Base-by-base conservation (phyloP, 1,140 invertebrate species). In the Procambarus clarkii region DNA sequence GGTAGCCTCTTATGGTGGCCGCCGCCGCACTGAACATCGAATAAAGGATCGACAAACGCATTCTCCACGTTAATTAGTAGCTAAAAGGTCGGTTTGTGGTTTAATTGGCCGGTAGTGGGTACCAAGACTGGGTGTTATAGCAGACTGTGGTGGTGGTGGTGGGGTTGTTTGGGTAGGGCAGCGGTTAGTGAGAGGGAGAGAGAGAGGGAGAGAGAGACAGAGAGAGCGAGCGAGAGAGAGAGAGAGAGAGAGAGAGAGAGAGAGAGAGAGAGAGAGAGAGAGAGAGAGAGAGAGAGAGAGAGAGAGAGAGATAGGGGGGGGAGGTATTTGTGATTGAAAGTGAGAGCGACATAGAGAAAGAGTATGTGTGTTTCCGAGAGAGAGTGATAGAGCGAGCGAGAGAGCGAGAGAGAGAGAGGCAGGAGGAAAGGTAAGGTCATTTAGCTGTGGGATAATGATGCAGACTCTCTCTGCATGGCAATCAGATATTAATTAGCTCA, bases 41-140 rank as follows among this genome's bases (percentile, higher is more conserved):
- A n/a, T 54, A 69, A 88, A 15, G 13, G 18, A 21, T 64, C 15
- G 60, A 81, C 18, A 71, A 69, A 88, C 86, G n/a, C 60, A 88
- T 80, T 80, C 34, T 71, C 60, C 60, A n/a, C 78, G 58, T 81
- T 88, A 88, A 88, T 88, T 88, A 88, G 77, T 79, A 77, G 77
- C 81, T 88, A 69, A 88, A 80, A 80, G 86, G 86, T 88, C 77
- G 48, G 74, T 88, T 88, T 88, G 77, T n/a, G 86, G 44, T 54
- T 80, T 88, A 88, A 88, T 88, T 88, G 86, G 86, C 54, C 81
- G 58, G 86, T 88, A 69, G 86, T 80, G 45, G 60, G 78, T 24
- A 21, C n/a, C 77, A 69, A 64, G 46, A 58, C 46, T 74, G 18
- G 85, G 50, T 69, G 48, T 88, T 58, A n/a, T n/a, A 88, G 86